Evolutionary conservation across 2,797 vertebrate species (phyloP).

Genomic region (Enteromius argenteus): DNA sequence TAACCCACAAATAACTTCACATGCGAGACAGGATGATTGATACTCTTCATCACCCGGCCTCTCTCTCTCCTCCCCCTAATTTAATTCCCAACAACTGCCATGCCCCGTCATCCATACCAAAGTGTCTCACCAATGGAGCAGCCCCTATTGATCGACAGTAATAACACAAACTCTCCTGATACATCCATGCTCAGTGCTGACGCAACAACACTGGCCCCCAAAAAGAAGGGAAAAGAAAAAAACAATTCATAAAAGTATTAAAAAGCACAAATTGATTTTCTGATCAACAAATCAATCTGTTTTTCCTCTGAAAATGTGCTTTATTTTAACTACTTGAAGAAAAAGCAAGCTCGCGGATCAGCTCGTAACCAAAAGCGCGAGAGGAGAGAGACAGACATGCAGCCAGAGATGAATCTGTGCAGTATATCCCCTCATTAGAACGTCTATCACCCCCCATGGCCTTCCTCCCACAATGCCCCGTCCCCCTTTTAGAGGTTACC

Average conservation of each 20-base stretch:
- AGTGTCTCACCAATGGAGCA: slow-evolving; percentile 73
- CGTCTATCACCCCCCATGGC: slow-evolving; percentile 61
- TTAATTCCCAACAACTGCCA: slow-evolving; percentile 84
- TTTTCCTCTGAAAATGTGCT: slow-evolving; percentile 23
- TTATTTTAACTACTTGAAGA: slow-evolving; percentile 30
- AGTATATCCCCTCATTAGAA: slow-evolving; percentile 69
- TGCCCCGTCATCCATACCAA: slow-evolving; percentile 80
- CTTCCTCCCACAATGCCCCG: slow-evolving; percentile 64
- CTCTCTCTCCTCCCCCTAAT: slow-evolving; percentile 79
- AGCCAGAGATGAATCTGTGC: slow-evolving; percentile 69
- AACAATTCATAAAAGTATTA: slow-evolving; percentile 53
- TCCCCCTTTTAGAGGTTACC: slow-evolving; percentile 76
- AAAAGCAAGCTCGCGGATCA: slow-evolving; percentile 38
- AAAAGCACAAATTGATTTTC: slow-evolving; percentile 20
- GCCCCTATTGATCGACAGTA: slow-evolving; percentile 77
- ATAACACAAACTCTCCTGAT: slow-evolving; percentile 65
- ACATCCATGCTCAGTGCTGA: slow-evolving; percentile 53
- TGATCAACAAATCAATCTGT: slow-evolving; percentile 53
- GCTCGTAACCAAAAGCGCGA: slow-evolving; percentile 45
- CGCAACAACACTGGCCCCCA: slow-evolving; percentile 46
- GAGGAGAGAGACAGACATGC: slow-evolving; percentile 51
- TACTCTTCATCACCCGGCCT: slow-evolving; percentile 84
- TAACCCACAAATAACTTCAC: slow-evolving; percentile 84
- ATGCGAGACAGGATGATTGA: slow-evolving; percentile 86
- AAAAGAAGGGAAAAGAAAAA: slow-evolving; percentile 22